A percentile compares a stretch with the other conserved stretches of the same genome.
These are phyloP conservation scores for Phasia obesa DNA, from an alignment of 2,888 invertebrate species.

Conservation along the genomic window DNA sequence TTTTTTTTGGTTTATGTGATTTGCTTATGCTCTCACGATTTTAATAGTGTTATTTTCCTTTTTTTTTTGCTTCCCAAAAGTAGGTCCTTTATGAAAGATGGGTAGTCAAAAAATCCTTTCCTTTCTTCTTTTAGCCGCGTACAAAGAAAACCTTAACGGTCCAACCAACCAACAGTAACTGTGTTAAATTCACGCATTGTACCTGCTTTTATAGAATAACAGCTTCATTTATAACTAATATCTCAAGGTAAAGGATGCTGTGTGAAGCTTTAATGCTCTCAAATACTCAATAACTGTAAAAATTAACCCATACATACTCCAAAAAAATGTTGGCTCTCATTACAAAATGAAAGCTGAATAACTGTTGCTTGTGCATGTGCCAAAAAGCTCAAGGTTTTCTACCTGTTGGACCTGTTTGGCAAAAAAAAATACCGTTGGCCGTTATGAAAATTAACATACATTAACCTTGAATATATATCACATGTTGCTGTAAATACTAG, in stretches of 20 bases:
- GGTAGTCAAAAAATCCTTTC: neutral
- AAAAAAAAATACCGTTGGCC: constrained; percentile 28
- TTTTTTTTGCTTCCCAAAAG: neutral
- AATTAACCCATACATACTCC: constrained; percentile 1
- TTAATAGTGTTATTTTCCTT: neutral
- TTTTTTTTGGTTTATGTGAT: neutral
- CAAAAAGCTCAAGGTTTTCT: constrained; percentile 56
- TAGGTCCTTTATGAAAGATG: neutral
- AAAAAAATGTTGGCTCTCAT: neutral
- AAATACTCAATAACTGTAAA: constrained; percentile 21
- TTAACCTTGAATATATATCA: constrained; percentile 61
- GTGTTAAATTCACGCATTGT: constrained; percentile 66
- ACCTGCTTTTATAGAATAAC: constrained; percentile 67
- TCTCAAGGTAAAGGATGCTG: constrained; percentile 67
- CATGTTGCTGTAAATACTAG: constrained; percentile 30
- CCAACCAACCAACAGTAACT: constrained; percentile 64
- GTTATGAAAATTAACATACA: constrained; percentile 41
- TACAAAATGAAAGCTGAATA: constrained; percentile 42
- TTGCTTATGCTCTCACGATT: neutral
- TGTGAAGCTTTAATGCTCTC: constrained; percentile 20
- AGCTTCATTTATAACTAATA: neutral
- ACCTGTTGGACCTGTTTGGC: constrained; percentile 62
- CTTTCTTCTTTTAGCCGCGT: constrained; percentile 1
- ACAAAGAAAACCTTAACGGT: constrained; percentile 42
- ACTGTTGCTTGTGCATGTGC: constrained; percentile 57